Conservation (phyloP, 1,140 invertebrate species). For the Oedothorax gibbosus region DNA sequence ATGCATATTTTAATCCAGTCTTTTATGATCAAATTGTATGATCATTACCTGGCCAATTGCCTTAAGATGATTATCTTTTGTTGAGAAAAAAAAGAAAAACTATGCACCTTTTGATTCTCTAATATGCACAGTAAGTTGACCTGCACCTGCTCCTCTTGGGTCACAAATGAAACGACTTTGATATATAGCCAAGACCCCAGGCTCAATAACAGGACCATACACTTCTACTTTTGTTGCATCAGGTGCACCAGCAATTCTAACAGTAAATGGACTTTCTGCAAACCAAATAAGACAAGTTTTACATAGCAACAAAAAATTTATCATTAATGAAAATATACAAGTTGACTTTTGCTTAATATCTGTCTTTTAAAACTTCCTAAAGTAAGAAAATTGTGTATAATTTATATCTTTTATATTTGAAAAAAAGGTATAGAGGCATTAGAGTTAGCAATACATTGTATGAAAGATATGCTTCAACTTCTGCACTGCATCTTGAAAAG, state of each 20-base stretch:
- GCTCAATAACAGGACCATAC: constrained; percentile 95
- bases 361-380: background rate
- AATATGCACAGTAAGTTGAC: constrained; percentile 95
- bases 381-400: background rate
- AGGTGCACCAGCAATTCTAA: constrained; percentile 93
- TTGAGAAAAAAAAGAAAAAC: background rate
- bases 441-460: too few species aligned
- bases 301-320: too few species aligned
- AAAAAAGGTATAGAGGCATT: too few species aligned
- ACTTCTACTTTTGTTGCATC: constrained; percentile 97
- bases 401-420: too few species aligned
- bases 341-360: background rate
- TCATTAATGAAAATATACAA: background rate
- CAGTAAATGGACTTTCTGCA: constrained; percentile 90
- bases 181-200: constrained; percentile 94
- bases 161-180: constrained; percentile 98
- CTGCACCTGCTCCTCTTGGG: constrained; percentile 96
- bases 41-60: too few species aligned
- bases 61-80: too few species aligned
- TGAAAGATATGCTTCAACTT: too few species aligned
- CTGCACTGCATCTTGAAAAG: too few species aligned
- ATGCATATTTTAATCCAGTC: too few species aligned
- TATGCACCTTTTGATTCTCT: constrained; percentile 90
- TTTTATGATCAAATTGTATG: too few species aligned
- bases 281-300: constrained; percentile 65